phyloP scores from a whole-genome alignment of 2,113 vertebrate genomes.

The Clarias batrachus region DNA sequence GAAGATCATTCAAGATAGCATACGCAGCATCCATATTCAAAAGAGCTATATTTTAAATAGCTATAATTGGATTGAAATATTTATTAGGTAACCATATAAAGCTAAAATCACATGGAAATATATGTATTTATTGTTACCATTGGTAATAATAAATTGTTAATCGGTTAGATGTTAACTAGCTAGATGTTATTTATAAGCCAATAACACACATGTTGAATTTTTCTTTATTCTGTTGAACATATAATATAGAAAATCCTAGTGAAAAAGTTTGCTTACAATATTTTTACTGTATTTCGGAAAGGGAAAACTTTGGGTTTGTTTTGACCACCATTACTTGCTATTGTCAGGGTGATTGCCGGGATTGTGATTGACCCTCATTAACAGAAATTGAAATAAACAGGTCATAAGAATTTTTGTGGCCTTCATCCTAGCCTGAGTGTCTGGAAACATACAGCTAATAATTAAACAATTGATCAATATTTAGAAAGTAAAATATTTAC shows the following conservation, averaged over 20 bases:
- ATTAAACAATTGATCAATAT: not conserved
- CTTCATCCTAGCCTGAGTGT: not conserved
- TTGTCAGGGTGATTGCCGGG: not conserved
- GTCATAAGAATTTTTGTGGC: not conserved
- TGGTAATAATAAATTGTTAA: not conserved
- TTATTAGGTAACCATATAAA: not conserved
- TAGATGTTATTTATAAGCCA: not conserved
- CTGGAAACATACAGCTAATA: not conserved
- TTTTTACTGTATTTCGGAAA: not conserved
- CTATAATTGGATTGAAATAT: not conserved
- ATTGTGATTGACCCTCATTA: not conserved
- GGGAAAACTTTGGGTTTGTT: not conserved
- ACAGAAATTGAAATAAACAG: not conserved
- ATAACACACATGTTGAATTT: not conserved
- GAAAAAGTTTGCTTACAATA: not conserved
- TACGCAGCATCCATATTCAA: not conserved
- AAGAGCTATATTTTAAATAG: not conserved
- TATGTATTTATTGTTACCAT: not conserved
- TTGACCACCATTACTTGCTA: not conserved
- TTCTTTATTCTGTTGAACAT: not conserved
- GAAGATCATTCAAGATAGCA: not conserved
- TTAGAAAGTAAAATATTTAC: not conserved
- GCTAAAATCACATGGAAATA: not conserved
- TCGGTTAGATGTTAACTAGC: not conserved
- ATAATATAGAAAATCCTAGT: not conserved